A percentile compares a stretch with the other conserved stretches of the same genome.
Conservation (phyloP, 2,797 vertebrate genomes). For the Zenarchopterus dispar region DNA sequence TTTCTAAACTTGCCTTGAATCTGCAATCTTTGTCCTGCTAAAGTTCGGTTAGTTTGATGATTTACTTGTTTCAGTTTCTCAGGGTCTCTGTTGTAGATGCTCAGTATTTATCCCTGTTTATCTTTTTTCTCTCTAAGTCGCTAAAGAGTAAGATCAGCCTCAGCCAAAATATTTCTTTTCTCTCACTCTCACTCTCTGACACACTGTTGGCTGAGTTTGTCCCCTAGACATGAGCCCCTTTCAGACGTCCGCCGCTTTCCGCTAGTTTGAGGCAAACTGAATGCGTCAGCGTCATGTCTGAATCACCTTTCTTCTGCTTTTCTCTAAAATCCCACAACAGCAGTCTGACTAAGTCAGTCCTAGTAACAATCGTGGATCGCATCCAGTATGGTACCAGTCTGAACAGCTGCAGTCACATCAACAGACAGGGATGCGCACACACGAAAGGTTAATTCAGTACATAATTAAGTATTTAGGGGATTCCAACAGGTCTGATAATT, state of each 20-base stretch:
- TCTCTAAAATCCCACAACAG: too few relatives aligned
- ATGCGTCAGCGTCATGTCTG: neutral
- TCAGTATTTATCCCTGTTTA: slow-evolving; percentile 29
- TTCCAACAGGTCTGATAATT: too few relatives aligned
- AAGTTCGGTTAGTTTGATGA: slow-evolving; percentile 14
- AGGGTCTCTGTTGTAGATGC: slow-evolving; percentile 6
- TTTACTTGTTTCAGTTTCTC: slow-evolving; percentile 20
- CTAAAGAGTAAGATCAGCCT: slow-evolving; percentile 36
- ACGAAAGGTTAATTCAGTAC: too few relatives aligned
- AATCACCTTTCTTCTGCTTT: too few relatives aligned
- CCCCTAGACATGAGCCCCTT: neutral
- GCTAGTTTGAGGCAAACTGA: neutral
- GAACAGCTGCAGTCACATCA: too few relatives aligned
- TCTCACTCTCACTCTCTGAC: slow-evolving; percentile 14
- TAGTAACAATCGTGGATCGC: too few relatives aligned
- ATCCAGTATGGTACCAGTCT: too few relatives aligned
- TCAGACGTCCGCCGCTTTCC: neutral
- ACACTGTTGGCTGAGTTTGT: slow-evolving; percentile 4
- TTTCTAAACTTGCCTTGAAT: slow-evolving; percentile 14
- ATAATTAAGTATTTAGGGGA: too few relatives aligned
- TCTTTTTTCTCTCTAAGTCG: slow-evolving; percentile 27
- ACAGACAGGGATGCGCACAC: too few relatives aligned
- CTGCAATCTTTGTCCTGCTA: slow-evolving; percentile 12
- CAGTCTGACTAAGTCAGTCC: too few relatives aligned
- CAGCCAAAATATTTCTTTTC: slow-evolving; percentile 36